Conservation (phyloP, 2,113 vertebrate genomes). For the Nothobranchius kuhntae region DNA sequence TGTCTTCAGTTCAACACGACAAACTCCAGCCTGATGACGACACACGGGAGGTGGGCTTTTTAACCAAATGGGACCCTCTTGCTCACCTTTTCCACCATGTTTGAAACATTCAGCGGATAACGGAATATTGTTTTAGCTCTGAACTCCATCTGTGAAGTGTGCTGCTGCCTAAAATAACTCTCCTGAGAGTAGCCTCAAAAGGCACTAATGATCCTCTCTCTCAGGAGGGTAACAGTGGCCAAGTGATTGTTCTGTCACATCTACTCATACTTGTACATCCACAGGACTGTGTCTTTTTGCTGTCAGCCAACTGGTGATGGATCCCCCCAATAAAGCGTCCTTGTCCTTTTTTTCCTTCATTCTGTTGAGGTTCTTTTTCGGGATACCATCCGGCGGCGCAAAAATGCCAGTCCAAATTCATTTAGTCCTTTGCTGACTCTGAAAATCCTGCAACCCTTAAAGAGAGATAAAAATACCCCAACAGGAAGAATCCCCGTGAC, state of each 20-base stretch:
- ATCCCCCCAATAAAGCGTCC: conserved; percentile 24
- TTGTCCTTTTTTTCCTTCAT: conserved; percentile 9
- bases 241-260: conserved; percentile 52
- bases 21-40: too few species aligned
- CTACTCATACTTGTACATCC: conserved; percentile 42
- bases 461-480: conserved; percentile 35
- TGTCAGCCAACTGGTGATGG: conserved; percentile 39
- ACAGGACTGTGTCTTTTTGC: conserved; percentile 25
- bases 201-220: conserved; percentile 46
- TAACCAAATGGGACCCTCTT: too few species aligned
- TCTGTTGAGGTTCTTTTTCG: conserved; percentile 41
- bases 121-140: too few species aligned
- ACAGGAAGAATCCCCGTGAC: conserved; percentile 12
- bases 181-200: conserved; percentile 41
- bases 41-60: too few species aligned
- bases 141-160: not conserved
- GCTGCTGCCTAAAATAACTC: conserved; percentile 14
- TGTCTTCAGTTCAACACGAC: too few species aligned
- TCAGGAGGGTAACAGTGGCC: conserved; percentile 23
- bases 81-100: too few species aligned
- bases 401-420: conserved; percentile 41
- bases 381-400: conserved; percentile 35
- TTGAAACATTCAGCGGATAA: too few species aligned
- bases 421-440: conserved; percentile 51
- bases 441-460: conserved; percentile 20